phyloP scores from a whole-genome alignment of 1,140 invertebrate genomes.

The Wasmannia auropunctata region DNA sequence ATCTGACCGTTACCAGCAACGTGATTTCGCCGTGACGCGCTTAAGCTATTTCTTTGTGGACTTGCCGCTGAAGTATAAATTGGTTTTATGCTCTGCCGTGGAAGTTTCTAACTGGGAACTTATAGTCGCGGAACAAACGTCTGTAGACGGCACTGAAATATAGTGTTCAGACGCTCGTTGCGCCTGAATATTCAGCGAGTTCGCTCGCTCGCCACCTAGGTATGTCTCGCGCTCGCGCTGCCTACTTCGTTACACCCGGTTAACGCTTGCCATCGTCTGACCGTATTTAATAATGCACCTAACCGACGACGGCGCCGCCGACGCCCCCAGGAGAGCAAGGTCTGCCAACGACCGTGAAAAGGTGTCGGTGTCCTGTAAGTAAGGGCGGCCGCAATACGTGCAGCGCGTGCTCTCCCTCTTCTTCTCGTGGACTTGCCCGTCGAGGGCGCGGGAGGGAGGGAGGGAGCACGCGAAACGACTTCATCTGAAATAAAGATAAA shows the following conservation, averaged over 20 bases:
- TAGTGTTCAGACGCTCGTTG: slow-evolving; percentile 49
- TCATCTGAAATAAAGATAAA: slow-evolving; percentile 48
- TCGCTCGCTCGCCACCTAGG: slow-evolving; percentile 6
- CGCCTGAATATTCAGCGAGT: slow-evolving; percentile 52
- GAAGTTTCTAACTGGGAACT: slow-evolving; percentile 57
- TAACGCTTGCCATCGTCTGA: slow-evolving; percentile 47
- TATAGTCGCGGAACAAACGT: slow-evolving; percentile 56
- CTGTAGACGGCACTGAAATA: slow-evolving; percentile 58
- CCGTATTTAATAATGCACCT: slow-evolving; percentile 70
- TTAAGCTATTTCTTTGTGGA: slow-evolving; percentile 46
- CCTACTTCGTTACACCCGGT: slow-evolving; percentile 51
- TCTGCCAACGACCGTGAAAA: slow-evolving; percentile 63
- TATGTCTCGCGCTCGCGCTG: slow-evolving; percentile 34
- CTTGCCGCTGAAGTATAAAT: slow-evolving; percentile 53
- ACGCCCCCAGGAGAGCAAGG: slow-evolving; percentile 51
- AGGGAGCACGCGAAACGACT: slow-evolving; percentile 35
- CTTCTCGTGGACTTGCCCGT: neutral
- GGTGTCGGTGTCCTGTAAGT: slow-evolving; percentile 51
- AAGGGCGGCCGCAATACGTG: slow-evolving; percentile 42
- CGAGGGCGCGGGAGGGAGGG: neutral
- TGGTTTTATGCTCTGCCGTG: slow-evolving; percentile 48
- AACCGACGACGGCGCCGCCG: slow-evolving; percentile 17
- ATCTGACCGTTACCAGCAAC: slow-evolving; percentile 14
- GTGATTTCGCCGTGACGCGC: slow-evolving; percentile 16
- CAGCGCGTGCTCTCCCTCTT: neutral